Percentiles rank a stretch among this genome's conserved stretches.
Evolutionary conservation across 2,888 invertebrate species (phyloP).

Genomic region (Archaeoteleia sp.): DNA sequence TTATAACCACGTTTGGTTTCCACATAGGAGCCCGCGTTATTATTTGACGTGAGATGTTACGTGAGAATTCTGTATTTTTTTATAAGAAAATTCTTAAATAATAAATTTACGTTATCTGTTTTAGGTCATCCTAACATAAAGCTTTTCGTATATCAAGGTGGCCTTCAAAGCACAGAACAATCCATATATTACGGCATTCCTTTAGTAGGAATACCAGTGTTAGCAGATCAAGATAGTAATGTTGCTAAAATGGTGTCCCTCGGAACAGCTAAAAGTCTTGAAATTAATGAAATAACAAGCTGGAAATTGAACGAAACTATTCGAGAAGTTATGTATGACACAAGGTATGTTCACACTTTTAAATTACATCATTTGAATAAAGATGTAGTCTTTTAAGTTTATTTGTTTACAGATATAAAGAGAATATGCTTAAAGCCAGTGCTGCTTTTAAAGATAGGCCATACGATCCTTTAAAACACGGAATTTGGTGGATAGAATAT

Average conservation of each 20-base stretch:
- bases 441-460: slow-evolving; percentile 44
- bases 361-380: too few species aligned
- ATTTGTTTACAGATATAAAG: slow-evolving; percentile 53
- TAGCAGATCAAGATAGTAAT: slow-evolving; percentile 54
- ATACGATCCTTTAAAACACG: slow-evolving; percentile 42
- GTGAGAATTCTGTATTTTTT: too few species aligned
- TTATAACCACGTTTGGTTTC: too few species aligned
- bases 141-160: slow-evolving; percentile 58
- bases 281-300: slow-evolving; percentile 11
- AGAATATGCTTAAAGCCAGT: slow-evolving; percentile 42
- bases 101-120: too few species aligned
- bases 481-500: slow-evolving; percentile 59
- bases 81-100: too few species aligned
- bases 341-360: slow-evolving; percentile 31
- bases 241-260: slow-evolving; percentile 30
- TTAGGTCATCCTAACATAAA: slow-evolving; percentile 57
- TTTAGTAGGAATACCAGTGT: slow-evolving; percentile 55
- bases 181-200: slow-evolving; percentile 55
- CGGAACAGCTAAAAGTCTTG: slow-evolving; percentile 45
- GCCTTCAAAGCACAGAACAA: slow-evolving; percentile 59
- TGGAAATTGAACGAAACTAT: slow-evolving; percentile 33
- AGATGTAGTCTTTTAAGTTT: too few species aligned
- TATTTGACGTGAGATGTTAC: too few species aligned
- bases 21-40: too few species aligned
- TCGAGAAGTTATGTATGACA: slow-evolving; percentile 37